These are phyloP conservation scores for Pachyseris speciosa DNA, from an alignment of 64 coral and sea anemone genomes.

Conservation along the genomic window DNA sequence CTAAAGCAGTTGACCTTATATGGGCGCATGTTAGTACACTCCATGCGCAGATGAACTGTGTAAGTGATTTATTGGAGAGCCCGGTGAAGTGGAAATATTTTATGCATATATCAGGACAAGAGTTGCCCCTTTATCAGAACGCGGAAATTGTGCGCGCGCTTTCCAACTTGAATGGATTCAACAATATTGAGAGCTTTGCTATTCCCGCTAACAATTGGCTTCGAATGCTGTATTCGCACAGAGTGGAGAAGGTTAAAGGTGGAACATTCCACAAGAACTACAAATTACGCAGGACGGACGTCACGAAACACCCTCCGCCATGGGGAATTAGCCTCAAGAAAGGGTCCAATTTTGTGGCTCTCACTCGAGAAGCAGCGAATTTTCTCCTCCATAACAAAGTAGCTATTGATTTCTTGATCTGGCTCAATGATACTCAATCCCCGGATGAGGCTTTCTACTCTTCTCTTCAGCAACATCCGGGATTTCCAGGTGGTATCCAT, in stretches of 20 bases:
- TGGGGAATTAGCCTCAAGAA: conserved; percentile 8
- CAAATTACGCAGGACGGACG: neutral
- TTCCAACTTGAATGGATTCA: neutral
- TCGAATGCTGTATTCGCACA: neutral
- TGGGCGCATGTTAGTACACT: conserved; percentile 4
- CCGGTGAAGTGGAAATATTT: conserved; percentile 16
- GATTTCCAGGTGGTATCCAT: conserved; percentile 15
- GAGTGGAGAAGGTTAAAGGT: neutral
- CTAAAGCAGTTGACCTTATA: neutral
- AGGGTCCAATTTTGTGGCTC: conserved; percentile 1
- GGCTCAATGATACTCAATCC: neutral
- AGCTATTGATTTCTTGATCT: conserved; percentile 3
- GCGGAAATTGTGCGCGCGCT: neutral
- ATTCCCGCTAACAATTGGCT: neutral
- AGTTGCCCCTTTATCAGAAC: neutral
- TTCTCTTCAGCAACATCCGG: conserved; percentile 31
- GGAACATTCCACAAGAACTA: neutral
- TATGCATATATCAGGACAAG: conserved; percentile 17
- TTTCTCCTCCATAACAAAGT: conserved; percentile 4
- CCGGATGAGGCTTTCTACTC: conserved; percentile 15
- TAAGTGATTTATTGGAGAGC: conserved; percentile 4
- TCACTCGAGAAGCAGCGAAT: conserved; percentile 4
- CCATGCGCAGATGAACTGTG: neutral
- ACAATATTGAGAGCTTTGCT: conserved; percentile 1
- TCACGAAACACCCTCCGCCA: neutral